Evolutionary conservation across 2,797 vertebrate genomes (phyloP).

Genomic region (Rhodeus uyekii): DNA sequence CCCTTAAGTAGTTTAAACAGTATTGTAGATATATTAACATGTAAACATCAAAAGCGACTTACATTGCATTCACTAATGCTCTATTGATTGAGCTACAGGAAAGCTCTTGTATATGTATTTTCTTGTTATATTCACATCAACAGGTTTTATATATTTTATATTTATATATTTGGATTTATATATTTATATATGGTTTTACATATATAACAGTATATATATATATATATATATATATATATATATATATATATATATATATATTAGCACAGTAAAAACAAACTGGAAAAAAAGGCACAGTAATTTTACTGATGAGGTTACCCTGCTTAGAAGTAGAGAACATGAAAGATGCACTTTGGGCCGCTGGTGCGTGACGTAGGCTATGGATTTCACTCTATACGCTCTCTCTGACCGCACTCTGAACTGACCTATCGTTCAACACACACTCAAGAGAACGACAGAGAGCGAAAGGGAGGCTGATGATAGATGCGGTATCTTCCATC

Average conservation of each 20-base stretch:
- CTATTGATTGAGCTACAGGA: too few species aligned
- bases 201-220: too few species aligned
- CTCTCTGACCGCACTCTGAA: conserved; percentile 68
- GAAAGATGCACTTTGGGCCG: neutral
- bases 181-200: too few species aligned
- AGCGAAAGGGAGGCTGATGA: conserved; percentile 47
- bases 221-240: too few species aligned
- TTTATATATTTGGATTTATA: too few species aligned
- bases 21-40: neutral
- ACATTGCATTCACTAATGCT: too few species aligned
- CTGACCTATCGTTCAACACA: conserved; percentile 66
- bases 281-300: too few species aligned
- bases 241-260: too few species aligned
- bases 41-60: too few species aligned
- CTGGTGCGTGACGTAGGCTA: conserved; percentile 17
- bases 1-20: neutral
- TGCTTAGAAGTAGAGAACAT: neutral
- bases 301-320: neutral
- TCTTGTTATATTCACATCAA: neutral
- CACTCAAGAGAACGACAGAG: conserved; percentile 51
- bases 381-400: conserved; percentile 55
- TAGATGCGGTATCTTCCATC: conserved; percentile 4
- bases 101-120: neutral
- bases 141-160: too few species aligned
- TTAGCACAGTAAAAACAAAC: too few species aligned